These are phyloP conservation scores for Aepyceros melampus DNA, from an alignment of 2,113 vertebrate species.

Conservation along the genomic window DNA sequence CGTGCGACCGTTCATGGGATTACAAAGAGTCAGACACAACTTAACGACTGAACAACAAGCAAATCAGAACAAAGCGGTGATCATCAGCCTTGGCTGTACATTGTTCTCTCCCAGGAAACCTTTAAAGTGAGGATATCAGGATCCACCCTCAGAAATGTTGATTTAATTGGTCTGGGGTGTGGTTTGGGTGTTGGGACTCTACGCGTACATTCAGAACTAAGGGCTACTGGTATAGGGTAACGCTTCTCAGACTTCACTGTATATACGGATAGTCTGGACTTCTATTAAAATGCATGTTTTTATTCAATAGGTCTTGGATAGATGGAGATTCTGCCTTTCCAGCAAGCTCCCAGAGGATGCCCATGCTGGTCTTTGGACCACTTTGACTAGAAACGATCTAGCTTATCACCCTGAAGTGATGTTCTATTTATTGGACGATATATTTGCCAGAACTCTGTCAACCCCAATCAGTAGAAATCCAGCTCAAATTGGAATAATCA, in stretches of 20 bases:
- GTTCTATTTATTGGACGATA: background rate
- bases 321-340: background rate
- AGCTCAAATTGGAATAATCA: background rate
- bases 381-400: background rate
- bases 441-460: constrained; percentile 1
- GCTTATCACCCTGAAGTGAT: background rate
- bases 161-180: background rate
- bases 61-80: background rate
- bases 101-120: background rate
- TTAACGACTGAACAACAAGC: background rate
- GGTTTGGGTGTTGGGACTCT: background rate
- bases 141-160: background rate
- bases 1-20: background rate
- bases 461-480: background rate
- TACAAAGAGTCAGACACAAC: background rate
- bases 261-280: background rate
- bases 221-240: background rate
- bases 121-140: background rate
- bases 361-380: background rate
- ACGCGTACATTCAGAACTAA: background rate
- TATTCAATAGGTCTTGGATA: background rate
- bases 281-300: background rate
- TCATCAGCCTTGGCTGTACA: background rate
- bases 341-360: background rate
- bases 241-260: background rate